Percentiles rank a stretch among this genome's conserved stretches.
These are phyloP conservation scores for Gambelia wislizenii DNA, from an alignment of 2,797 vertebrate species.

Conservation along the genomic window DNA sequence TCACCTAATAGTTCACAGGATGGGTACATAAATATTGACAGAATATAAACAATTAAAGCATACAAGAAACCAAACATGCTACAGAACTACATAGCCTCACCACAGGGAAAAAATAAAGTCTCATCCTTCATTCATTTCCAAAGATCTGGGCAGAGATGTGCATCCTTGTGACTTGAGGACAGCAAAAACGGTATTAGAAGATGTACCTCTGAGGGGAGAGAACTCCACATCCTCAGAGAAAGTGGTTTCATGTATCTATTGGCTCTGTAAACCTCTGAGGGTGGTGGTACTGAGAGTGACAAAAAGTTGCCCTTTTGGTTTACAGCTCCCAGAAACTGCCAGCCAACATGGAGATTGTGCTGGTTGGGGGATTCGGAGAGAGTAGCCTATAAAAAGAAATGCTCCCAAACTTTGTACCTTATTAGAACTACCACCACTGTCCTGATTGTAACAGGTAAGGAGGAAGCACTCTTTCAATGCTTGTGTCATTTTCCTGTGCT, in stretches of 20 bases:
- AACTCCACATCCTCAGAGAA: neutral
- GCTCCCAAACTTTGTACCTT: too few species aligned
- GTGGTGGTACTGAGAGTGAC: neutral
- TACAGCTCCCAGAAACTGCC: too few species aligned
- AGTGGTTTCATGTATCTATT: neutral
- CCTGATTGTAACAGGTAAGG: too few species aligned
- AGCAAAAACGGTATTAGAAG: neutral
- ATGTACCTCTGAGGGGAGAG: neutral
- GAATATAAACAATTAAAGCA: neutral
- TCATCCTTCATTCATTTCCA: neutral
- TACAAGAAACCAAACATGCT: neutral
- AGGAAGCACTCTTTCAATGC: neutral
- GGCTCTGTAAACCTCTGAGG: neutral
- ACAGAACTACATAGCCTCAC: neutral
- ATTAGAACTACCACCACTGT: too few species aligned
- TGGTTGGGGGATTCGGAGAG: neutral
- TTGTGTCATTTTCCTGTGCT: neutral
- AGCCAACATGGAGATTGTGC: neutral
- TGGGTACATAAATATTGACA: neutral
- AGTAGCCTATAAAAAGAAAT: too few species aligned
- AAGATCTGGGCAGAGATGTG: neutral
- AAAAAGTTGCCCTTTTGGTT: too few species aligned
- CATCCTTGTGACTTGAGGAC: neutral
- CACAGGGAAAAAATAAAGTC: neutral
- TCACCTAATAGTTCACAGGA: neutral